phyloP scores from a whole-genome alignment of 2,113 vertebrate genomes.

The Caranx melampygus region DNA sequence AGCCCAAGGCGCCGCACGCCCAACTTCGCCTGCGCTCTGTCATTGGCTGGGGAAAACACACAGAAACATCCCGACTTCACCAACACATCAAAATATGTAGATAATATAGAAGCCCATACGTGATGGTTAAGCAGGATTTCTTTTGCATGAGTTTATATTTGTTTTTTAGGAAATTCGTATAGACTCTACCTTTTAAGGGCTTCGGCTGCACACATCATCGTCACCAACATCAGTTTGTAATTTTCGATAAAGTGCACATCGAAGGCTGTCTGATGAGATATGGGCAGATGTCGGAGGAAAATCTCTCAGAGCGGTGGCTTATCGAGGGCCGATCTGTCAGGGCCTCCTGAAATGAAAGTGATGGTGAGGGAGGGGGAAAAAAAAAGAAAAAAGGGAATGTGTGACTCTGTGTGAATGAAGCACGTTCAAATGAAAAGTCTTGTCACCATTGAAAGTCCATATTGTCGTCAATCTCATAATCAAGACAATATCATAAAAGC shows the following conservation, averaged over 20 bases:
- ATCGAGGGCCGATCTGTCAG: slow-evolving; percentile 58
- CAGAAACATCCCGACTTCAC: no score
- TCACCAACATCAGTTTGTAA: slow-evolving; percentile 14
- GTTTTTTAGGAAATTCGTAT: no score
- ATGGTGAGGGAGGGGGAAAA: background rate
- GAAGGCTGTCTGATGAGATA: slow-evolving; percentile 54
- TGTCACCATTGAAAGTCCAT: slow-evolving; percentile 46
- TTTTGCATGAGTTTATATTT: no score
- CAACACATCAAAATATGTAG: no score
- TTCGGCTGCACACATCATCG: slow-evolving; percentile 13
- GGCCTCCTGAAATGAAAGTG: slow-evolving; percentile 45
- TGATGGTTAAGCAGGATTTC: no score
- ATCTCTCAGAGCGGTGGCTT: slow-evolving; percentile 48
- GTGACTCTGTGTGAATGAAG: slow-evolving; percentile 37
- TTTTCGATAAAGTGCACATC: slow-evolving; percentile 57
- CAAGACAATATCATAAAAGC: slow-evolving; percentile 40
- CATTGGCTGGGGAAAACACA: no score
- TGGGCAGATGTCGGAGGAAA: slow-evolving; percentile 48
- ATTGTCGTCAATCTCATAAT: slow-evolving; percentile 54
- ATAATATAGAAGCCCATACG: no score
- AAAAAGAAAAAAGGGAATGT: background rate
- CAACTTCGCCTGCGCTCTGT: no score
- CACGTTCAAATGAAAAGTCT: slow-evolving; percentile 48
- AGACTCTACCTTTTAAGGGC: background rate
- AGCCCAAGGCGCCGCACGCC: no score